A percentile compares a stretch with the other conserved stretches of the same genome.
Conservation (phyloP, 2,113 vertebrate species). For the Poecilia latipinna region DNA sequence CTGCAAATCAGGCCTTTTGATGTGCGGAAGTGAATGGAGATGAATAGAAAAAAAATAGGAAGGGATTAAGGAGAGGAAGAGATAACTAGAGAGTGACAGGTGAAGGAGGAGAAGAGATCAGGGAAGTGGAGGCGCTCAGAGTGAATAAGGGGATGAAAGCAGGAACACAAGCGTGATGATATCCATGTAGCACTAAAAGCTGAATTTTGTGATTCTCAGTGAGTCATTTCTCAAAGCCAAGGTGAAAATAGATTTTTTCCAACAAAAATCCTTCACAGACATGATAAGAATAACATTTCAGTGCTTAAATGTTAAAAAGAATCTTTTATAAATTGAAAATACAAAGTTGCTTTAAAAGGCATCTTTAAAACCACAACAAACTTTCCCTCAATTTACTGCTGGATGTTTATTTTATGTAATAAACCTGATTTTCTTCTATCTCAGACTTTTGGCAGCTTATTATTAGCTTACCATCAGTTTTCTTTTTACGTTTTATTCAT, state of each 20-base stretch:
- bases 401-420: not conserved
- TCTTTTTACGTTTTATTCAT: not conserved
- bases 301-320: no score
- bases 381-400: not conserved
- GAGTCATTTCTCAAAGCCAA: not conserved
- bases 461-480: no score
- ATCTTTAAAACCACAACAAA: not conserved
- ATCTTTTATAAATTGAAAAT: not conserved
- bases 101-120: slow-evolving; percentile 23
- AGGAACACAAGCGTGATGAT: not conserved
- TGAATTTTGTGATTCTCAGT: slow-evolving; percentile 22
- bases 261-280: slow-evolving; percentile 9
- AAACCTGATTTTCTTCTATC: no score
- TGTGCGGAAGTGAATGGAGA: slow-evolving; percentile 48
- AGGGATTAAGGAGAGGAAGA: slow-evolving; percentile 46
- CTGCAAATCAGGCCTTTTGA: slow-evolving; percentile 61
- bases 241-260: slow-evolving; percentile 13
- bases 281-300: not conserved
- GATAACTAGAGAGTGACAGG: slow-evolving; percentile 47
- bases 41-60: slow-evolving; percentile 22
- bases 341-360: not conserved
- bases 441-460: no score
- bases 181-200: slow-evolving; percentile 20
- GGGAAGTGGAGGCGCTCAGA: slow-evolving; percentile 2
- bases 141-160: slow-evolving; percentile 29